phyloP scores from a whole-genome alignment of 1,140 invertebrate species.

The Drosophila rufa region DNA sequence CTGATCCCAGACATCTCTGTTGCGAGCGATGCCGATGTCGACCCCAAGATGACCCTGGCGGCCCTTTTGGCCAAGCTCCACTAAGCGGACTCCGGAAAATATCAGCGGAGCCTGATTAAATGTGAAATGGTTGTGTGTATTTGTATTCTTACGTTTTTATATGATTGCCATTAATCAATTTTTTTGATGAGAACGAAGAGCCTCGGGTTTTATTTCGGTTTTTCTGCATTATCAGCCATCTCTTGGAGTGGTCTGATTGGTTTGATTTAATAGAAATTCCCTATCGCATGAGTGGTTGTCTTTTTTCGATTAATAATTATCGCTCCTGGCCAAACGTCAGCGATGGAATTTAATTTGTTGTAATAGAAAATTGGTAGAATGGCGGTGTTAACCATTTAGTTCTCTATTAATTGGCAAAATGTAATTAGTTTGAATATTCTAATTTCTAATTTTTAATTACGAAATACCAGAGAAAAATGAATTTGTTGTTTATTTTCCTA shows the following conservation, averaged over 20 bases:
- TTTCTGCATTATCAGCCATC: conserved; percentile 21
- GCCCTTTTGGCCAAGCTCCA: conserved; percentile 11
- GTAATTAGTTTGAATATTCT: not conserved
- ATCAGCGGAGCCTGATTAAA: conserved; percentile 21
- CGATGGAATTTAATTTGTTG: not conserved
- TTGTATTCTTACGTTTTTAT: conserved; percentile 43
- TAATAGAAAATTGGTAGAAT: not conserved
- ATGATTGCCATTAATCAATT: conserved; percentile 29
- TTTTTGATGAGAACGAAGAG: not conserved
- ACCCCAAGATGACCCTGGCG: conserved; percentile 19
- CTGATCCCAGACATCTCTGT: conserved; percentile 59
- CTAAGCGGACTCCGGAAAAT: conserved; percentile 4
- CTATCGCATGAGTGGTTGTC: conserved; percentile 12
- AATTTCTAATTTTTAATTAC: too few relatives aligned
- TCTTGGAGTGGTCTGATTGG: conserved; percentile 26
- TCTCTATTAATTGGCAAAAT: not conserved
- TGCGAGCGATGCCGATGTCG: conserved; percentile 55
- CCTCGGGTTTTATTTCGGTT: conserved; percentile 30
- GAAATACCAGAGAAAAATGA: too few relatives aligned
- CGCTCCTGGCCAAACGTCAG: not conserved
- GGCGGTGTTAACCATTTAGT: too few relatives aligned
- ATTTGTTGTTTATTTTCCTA: too few relatives aligned
- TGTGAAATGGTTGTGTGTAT: conserved; percentile 15
- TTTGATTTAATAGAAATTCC: conserved; percentile 40
- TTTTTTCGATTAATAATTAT: conserved; percentile 1